These are phyloP conservation scores for Gibbula magus DNA, from an alignment of 2,888 invertebrate genomes.

Conservation along the genomic window DNA sequence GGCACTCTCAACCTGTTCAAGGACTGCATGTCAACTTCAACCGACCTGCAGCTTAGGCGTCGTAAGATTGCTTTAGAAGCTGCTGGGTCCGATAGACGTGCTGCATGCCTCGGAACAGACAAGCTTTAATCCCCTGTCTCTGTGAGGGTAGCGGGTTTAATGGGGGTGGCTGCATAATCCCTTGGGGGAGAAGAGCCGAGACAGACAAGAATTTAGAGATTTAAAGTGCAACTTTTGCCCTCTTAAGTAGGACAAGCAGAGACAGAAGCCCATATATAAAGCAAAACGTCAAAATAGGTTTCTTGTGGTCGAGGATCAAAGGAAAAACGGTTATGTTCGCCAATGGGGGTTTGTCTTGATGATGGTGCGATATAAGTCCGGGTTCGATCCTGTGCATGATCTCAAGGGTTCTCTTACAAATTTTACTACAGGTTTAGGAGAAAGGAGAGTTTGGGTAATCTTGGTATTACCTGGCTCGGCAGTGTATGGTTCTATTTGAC, in stretches of 20 bases:
- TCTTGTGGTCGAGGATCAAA: not conserved
- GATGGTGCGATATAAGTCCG: not conserved
- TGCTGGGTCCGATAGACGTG: not conserved
- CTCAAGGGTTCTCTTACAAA: not conserved
- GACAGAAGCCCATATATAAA: not conserved
- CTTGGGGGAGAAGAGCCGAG: not conserved
- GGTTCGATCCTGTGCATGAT: not conserved
- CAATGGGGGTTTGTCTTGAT: not conserved
- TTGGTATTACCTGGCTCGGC: not conserved
- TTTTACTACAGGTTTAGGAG: not conserved
- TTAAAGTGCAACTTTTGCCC: conserved; percentile 8
- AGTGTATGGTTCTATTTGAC: not conserved
- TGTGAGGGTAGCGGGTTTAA: not conserved
- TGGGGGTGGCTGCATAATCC: not conserved
- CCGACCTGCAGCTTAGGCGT: not conserved
- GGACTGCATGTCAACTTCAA: not conserved
- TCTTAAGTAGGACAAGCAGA: not conserved
- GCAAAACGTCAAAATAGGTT: conserved; percentile 7
- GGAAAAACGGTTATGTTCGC: not conserved
- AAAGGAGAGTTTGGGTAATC: not conserved
- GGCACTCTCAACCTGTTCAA: no score
- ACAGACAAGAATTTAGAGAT: not conserved
- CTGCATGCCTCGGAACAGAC: not conserved
- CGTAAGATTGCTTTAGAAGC: conserved; percentile 2
- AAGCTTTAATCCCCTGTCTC: not conserved